Percentiles rank a stretch among this genome's conserved stretches.
Conservation (phyloP, 2,888 invertebrate genomes). For the Latheticus oryzae region DNA sequence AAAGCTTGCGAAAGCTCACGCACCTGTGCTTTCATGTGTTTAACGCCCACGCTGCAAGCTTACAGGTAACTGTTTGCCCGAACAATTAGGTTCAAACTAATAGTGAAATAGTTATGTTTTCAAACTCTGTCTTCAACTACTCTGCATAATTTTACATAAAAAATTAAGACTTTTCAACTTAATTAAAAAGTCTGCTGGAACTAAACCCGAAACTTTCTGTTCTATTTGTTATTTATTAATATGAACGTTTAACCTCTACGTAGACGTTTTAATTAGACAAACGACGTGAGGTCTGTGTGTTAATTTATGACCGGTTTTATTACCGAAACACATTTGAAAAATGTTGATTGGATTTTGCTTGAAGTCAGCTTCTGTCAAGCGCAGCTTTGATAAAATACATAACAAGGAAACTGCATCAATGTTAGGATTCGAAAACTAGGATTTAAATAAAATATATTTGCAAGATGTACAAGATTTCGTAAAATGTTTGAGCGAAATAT, state of each 20-base stretch:
- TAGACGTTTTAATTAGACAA: slow-evolving; percentile 25
- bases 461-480: slow-evolving; percentile 40
- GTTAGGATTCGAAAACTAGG: slow-evolving; percentile 36
- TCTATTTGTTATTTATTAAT: slow-evolving; percentile 34
- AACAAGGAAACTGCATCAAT: slow-evolving; percentile 28
- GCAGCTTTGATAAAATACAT: not conserved
- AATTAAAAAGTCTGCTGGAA: slow-evolving; percentile 35
- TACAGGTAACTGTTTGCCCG: slow-evolving; percentile 29
- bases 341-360: slow-evolving; percentile 8
- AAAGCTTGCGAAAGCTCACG: slow-evolving; percentile 37
- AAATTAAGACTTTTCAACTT: slow-evolving; percentile 39
- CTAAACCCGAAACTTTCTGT: slow-evolving; percentile 36
- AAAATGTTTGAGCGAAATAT: slow-evolving; percentile 42
- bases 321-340: slow-evolving; percentile 5
- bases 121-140: no score
- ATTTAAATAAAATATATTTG: slow-evolving; percentile 43
- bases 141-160: no score
- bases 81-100: slow-evolving; percentile 6
- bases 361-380: slow-evolving; percentile 1
- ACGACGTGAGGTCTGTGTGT: slow-evolving; percentile 1
- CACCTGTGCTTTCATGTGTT: slow-evolving; percentile 44
- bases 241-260: slow-evolving; percentile 31
- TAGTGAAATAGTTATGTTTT: no score
- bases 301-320: slow-evolving; percentile 6
- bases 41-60: slow-evolving; percentile 23